A percentile compares a stretch with the other conserved stretches of the same genome.
Conservation (phyloP, 2,797 vertebrate genomes). For the Onychomys leucogaster region DNA sequence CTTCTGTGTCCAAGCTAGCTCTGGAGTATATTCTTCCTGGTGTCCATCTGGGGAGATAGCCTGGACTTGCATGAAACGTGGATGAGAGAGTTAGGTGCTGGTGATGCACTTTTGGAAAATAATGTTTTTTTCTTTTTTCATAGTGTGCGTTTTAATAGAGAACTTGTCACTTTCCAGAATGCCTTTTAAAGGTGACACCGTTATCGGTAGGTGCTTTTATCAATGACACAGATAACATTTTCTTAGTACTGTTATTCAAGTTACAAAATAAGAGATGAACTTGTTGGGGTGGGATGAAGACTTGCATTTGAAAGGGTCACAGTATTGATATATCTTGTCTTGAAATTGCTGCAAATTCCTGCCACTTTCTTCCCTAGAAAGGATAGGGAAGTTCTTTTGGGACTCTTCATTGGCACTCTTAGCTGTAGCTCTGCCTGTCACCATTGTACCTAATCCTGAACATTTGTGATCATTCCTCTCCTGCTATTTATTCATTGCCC, state of each 20-base stretch:
- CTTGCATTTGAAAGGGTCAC: neutral
- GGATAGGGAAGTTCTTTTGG: too few relatives aligned
- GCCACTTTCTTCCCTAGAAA: neutral
- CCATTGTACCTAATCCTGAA: too few relatives aligned
- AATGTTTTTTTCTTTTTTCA: conserved; percentile 31
- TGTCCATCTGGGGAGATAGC: neutral
- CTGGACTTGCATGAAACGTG: neutral
- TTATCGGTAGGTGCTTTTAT: conserved; percentile 90
- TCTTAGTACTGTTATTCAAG: neutral
- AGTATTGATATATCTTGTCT: neutral
- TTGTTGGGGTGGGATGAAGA: neutral
- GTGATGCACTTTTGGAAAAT: neutral
- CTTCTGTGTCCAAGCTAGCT: neutral
- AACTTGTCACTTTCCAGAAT: conserved; percentile 95
- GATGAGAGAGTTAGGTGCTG: too few relatives aligned
- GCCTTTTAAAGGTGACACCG: conserved; percentile 91
- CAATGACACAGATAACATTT: neutral
- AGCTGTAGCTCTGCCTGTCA: too few relatives aligned
- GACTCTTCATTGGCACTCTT: neutral
- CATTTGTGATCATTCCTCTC: neutral
- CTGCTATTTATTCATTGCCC: neutral
- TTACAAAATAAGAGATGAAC: neutral
- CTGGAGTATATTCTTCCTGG: neutral
- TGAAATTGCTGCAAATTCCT: neutral
- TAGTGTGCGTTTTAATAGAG: conserved; percentile 95